phyloP scores from a whole-genome alignment of 2,797 vertebrate genomes.

The Knipowitschia caucasica region DNA sequence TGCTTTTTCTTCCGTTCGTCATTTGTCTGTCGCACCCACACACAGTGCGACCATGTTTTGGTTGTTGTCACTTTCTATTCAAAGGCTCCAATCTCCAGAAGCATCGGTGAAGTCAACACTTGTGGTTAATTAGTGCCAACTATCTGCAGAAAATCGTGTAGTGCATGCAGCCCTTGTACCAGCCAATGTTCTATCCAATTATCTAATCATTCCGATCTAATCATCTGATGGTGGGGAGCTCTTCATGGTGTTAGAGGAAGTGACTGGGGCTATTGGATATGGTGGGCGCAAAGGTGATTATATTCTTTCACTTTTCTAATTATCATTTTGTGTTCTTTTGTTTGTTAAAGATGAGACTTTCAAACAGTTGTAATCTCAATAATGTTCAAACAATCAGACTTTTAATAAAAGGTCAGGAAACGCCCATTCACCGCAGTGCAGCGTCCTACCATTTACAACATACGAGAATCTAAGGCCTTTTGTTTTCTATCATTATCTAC shows the following conservation, averaged over 20 bases:
- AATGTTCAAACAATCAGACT: too few species aligned
- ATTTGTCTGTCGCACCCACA: constrained; percentile 35
- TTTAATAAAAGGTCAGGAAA: too few species aligned
- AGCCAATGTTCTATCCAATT: constrained; percentile 64
- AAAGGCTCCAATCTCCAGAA: constrained; percentile 52
- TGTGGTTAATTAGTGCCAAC: constrained; percentile 55
- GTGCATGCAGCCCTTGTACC: constrained; percentile 42
- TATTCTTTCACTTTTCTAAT: too few species aligned
- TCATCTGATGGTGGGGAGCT: constrained; percentile 57
- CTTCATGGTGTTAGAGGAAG: constrained; percentile 42
- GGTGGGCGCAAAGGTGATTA: too few species aligned
- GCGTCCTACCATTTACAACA: too few species aligned
- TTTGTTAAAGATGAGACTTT: too few species aligned
- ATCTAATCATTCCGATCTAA: constrained; percentile 71
- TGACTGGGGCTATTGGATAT: constrained; percentile 39
- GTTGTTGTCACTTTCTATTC: constrained; percentile 45
- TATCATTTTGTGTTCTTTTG: too few species aligned
- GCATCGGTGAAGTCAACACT: constrained; percentile 60
- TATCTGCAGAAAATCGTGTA: constrained; percentile 56
- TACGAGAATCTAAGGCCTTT: too few species aligned
- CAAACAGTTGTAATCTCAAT: too few species aligned
- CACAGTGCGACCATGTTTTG: constrained; percentile 23
- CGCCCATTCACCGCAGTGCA: too few species aligned
- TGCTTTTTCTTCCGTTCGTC: not conserved
- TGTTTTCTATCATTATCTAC: too few species aligned